A percentile compares a stretch with the other conserved stretches of the same genome.
phyloP scores from a whole-genome alignment of 2,113 vertebrate genomes.

The Oreochromis tanganicae region DNA sequence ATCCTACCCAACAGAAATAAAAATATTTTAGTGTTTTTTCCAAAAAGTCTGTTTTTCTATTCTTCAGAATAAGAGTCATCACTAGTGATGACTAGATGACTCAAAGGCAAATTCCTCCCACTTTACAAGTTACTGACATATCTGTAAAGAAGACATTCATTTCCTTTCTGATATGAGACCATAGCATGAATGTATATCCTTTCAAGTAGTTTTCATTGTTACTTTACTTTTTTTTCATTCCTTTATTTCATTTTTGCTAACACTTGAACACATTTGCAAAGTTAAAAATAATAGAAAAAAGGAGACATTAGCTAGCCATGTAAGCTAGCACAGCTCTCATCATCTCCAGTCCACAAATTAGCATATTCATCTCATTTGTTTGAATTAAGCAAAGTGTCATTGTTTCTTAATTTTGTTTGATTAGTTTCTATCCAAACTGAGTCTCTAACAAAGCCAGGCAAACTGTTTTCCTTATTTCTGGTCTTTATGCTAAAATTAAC shows the following conservation, averaged over 20 bases:
- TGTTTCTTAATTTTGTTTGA: neutral
- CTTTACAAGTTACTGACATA: neutral
- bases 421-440: neutral
- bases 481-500: neutral
- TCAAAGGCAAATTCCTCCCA: neutral
- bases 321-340: neutral
- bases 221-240: neutral
- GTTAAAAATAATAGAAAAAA: neutral
- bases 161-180: neutral
- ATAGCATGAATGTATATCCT: neutral
- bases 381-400: neutral
- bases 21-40: neutral
- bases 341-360: neutral
- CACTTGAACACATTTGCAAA: neutral
- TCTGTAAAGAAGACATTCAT: neutral
- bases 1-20: neutral
- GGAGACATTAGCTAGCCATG: neutral
- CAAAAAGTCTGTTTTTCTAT: neutral
- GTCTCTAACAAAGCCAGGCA: neutral
- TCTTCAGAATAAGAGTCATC: neutral
- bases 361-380: neutral
- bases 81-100: neutral
- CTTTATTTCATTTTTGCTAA: neutral
- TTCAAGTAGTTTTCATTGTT: neutral
- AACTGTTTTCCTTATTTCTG: neutral